Conservation (phyloP, 2,888 invertebrate genomes). For the Phalera bucephala region DNA sequence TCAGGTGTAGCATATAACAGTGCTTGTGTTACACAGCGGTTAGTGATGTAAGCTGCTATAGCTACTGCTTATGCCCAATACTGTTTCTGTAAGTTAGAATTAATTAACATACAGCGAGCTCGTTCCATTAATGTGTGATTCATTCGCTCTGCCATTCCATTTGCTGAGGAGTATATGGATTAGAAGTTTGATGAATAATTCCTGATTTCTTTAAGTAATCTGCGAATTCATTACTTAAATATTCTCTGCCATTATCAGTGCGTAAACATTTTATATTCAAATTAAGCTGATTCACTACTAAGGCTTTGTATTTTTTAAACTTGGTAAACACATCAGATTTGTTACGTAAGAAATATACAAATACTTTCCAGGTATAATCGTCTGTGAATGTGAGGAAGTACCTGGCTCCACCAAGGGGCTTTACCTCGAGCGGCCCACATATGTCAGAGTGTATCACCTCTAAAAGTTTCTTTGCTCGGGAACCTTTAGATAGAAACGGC, state of each 20-base stretch:
- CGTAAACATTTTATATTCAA: constrained; percentile 10
- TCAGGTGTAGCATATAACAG: neutral
- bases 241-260: constrained; percentile 22
- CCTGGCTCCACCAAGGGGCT: neutral
- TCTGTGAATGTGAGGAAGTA: too few relatives aligned
- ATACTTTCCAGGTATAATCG: too few relatives aligned
- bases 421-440: neutral
- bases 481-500: too few relatives aligned
- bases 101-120: constrained; percentile 8
- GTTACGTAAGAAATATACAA: neutral
- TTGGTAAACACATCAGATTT: neutral
- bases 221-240: constrained; percentile 12
- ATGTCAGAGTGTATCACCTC: too few relatives aligned
- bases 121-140: too few relatives aligned
- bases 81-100: constrained; percentile 1
- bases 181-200: constrained; percentile 21
- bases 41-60: constrained; percentile 6
- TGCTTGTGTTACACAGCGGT: neutral
- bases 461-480: too few relatives aligned
- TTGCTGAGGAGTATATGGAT: constrained; percentile 29
- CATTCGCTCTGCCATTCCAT: constrained; percentile 33
- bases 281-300: constrained; percentile 19
- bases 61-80: constrained; percentile 12
- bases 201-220: too few relatives aligned
- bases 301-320: neutral